A percentile compares a stretch with the other conserved stretches of the same genome.
Evolutionary conservation across 1,140 invertebrate genomes (phyloP).

Genomic region (Ctenoplectra terminalis): DNA sequence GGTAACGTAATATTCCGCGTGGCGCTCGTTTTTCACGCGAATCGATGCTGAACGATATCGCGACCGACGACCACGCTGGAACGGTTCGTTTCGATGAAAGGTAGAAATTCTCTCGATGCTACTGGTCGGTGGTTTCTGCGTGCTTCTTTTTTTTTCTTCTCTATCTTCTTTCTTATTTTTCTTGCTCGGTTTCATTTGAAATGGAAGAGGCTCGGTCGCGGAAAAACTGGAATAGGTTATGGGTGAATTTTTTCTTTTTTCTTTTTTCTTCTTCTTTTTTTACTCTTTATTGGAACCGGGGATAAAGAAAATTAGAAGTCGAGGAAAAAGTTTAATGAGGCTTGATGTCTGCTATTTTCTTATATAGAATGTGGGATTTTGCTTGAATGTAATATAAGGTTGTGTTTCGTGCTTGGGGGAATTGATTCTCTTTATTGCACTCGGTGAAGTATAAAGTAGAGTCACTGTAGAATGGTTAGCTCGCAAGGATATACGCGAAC

Average conservation of each 20-base stretch:
- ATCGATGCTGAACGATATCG: slow-evolving; percentile 5
- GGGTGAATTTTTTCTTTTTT: too few species aligned
- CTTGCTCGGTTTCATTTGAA: background rate
- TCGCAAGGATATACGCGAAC: too few species aligned
- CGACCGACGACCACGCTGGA: background rate
- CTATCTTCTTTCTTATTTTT: background rate
- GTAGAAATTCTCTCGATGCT: background rate
- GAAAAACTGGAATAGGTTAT: background rate
- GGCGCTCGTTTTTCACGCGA: slow-evolving; percentile 18
- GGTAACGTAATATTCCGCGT: slow-evolving; percentile 47
- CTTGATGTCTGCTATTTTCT: background rate
- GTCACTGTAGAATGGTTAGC: too few species aligned
- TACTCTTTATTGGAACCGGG: background rate
- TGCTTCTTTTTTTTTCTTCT: too few species aligned
- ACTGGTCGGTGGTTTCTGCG: too few species aligned
- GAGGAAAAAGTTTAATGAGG: background rate
- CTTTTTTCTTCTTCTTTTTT: background rate
- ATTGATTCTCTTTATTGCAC: background rate
- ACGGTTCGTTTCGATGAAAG: background rate
- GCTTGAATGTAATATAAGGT: background rate
- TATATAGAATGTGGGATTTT: background rate
- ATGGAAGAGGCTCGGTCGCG: too few species aligned
- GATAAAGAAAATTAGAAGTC: background rate
- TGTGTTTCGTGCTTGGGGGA: background rate
- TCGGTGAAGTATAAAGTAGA: too few species aligned